A percentile compares a stretch with the other conserved stretches of the same genome.
Evolutionary conservation across 1,140 invertebrate species (phyloP).

Genomic region (Aphaenogaster floridana): DNA sequence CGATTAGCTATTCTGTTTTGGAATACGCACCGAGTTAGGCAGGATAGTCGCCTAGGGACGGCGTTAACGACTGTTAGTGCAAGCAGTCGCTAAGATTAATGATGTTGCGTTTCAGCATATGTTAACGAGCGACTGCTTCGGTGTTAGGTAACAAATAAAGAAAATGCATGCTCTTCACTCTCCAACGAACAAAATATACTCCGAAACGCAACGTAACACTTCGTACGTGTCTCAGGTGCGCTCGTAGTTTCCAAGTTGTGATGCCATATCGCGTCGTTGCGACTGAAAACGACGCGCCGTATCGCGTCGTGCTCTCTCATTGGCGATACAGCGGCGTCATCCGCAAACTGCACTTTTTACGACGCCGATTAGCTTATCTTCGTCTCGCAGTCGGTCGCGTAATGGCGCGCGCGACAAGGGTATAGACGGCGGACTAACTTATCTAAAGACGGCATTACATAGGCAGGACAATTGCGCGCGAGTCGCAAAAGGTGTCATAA

Average conservation of each 20-base stretch:
- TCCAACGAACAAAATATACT: slow-evolving; percentile 10
- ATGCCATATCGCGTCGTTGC: slow-evolving; percentile 44
- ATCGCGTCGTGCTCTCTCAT: slow-evolving; percentile 60
- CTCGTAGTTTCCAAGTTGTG: neutral
- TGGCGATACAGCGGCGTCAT: slow-evolving; percentile 64
- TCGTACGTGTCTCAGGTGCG: neutral
- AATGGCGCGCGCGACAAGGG: slow-evolving; percentile 64
- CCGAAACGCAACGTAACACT: neutral
- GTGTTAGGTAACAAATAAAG: slow-evolving; percentile 13
- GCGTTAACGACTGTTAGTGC: slow-evolving; percentile 19
- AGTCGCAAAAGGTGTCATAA: slow-evolving; percentile 70
- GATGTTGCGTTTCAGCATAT: slow-evolving; percentile 31
- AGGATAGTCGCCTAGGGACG: neutral
- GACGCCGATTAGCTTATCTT: slow-evolving; percentile 78
- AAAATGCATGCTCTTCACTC: neutral
- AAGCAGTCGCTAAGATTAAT: slow-evolving; percentile 32
- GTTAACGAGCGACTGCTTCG: slow-evolving; percentile 19
- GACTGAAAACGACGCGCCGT: slow-evolving; percentile 33
- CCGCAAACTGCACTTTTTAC: slow-evolving; percentile 76
- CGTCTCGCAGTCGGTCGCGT: slow-evolving; percentile 43
- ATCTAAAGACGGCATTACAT: slow-evolving; percentile 68
- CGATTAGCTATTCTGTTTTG: slow-evolving; percentile 13
- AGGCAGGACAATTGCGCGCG: slow-evolving; percentile 41
- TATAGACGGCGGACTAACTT: slow-evolving; percentile 60
- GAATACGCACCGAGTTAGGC: neutral